These are phyloP conservation scores for Monopis laevigella DNA, from an alignment of 2,888 invertebrate genomes.

Conservation along the genomic window DNA sequence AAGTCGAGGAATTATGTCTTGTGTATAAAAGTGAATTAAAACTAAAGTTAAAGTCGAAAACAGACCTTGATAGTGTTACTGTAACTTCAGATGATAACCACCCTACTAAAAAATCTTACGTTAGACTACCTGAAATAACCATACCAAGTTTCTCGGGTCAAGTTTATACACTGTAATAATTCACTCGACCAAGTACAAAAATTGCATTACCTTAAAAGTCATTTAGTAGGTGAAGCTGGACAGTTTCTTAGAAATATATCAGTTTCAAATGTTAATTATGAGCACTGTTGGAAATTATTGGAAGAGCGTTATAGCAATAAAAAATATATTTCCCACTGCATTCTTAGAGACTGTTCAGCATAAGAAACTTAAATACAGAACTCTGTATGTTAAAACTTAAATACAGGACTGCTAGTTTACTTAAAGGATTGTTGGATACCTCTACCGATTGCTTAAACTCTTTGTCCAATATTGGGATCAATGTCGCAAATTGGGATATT, in stretches of 20 bases:
- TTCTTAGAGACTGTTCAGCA: conserved; percentile 10
- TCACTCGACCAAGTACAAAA: conserved; percentile 12
- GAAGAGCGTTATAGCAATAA: conserved; percentile 8
- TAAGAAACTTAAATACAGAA: conserved; percentile 1
- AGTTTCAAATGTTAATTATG: not conserved
- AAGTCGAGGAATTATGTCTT: not conserved
- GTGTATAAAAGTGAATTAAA: not conserved
- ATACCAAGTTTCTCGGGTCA: conserved; percentile 12
- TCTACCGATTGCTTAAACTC: conserved; percentile 12
- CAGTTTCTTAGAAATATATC: conserved; percentile 11
- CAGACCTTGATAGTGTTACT: too few species aligned
- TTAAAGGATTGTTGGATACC: conserved; percentile 13
- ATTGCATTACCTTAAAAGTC: conserved; percentile 14
- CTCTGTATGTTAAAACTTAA: too few species aligned
- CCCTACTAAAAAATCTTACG: not conserved
- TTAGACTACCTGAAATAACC: not conserved
- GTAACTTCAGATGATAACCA: not conserved
- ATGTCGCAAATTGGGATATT: conserved; percentile 8
- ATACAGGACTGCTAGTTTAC: conserved; percentile 1
- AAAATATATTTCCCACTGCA: conserved; percentile 6
- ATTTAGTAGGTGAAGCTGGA: conserved; percentile 15
- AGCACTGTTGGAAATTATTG: conserved; percentile 7
- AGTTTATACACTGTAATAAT: conserved; percentile 7
- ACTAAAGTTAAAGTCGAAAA: too few species aligned
- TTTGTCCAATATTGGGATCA: conserved; percentile 8